These are phyloP conservation scores for Synergus japonicus DNA, from an alignment of 2,888 invertebrate species.

Conservation along the genomic window DNA sequence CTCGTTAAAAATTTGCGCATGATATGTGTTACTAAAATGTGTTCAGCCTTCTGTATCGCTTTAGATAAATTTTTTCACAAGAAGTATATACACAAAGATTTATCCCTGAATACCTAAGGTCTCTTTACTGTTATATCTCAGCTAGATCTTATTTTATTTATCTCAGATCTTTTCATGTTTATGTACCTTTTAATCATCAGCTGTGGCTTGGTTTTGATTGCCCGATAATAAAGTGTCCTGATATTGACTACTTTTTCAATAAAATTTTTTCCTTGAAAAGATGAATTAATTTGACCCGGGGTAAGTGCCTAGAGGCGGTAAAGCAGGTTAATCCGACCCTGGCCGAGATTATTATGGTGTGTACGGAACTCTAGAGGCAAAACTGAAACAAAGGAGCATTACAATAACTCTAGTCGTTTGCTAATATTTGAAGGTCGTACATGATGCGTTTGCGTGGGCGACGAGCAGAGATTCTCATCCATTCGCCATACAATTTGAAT, in stretches of 20 bases:
- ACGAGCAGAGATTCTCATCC: constrained; percentile 44
- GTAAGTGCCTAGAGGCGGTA: constrained; percentile 22
- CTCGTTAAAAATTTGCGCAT: constrained; percentile 4
- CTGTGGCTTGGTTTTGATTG: background rate
- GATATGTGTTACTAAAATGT: constrained; percentile 1
- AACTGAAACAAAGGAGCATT: constrained; percentile 53
- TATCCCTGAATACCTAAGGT: background rate
- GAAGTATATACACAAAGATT: background rate
- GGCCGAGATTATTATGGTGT: constrained; percentile 39
- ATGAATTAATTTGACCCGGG: background rate
- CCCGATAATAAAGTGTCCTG: background rate
- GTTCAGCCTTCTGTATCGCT: background rate
- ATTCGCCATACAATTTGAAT: background rate
- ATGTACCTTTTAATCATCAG: background rate
- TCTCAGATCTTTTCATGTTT: background rate
- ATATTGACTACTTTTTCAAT: background rate
- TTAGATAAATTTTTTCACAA: background rate
- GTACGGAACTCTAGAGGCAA: constrained; percentile 40
- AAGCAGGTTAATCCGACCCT: constrained; percentile 43
- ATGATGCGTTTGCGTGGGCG: constrained; percentile 51
- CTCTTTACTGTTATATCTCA: background rate
- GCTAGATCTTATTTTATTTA: background rate
- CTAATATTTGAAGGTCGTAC: constrained; percentile 54
- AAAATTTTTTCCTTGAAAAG: background rate
- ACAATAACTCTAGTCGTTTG: constrained; percentile 54